These are phyloP conservation scores for Poecilus cupreus DNA, from an alignment of 2,888 invertebrate genomes.

Conservation along the genomic window DNA sequence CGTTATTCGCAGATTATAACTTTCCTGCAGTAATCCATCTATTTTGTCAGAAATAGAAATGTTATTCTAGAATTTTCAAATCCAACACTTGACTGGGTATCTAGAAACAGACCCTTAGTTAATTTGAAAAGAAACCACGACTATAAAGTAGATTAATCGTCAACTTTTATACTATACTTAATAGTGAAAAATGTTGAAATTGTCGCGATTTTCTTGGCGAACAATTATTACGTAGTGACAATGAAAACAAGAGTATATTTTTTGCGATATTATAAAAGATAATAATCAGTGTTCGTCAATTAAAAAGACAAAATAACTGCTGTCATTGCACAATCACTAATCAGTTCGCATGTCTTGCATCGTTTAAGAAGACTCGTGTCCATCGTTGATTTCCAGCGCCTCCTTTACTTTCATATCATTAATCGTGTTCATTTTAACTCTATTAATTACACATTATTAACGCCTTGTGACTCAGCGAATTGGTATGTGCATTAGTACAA, in stretches of 20 bases:
- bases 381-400: background rate
- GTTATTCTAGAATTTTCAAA: too few relatives aligned
- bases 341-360: constrained; percentile 38
- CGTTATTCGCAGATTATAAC: too few relatives aligned
- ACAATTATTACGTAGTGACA: background rate
- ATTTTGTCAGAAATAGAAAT: too few relatives aligned
- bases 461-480: constrained; percentile 20
- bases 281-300: constrained; percentile 24
- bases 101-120: too few relatives aligned
- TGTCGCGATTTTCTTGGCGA: too few relatives aligned
- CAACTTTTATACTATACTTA: too few relatives aligned
- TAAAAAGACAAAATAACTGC: constrained; percentile 32
- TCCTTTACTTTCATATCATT: constrained; percentile 25
- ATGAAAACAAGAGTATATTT: background rate
- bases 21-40: too few relatives aligned
- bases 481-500: constrained; percentile 6
- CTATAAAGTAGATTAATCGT: too few relatives aligned
- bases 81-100: too few relatives aligned
- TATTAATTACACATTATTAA: constrained; percentile 39
- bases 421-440: constrained; percentile 29
- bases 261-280: background rate
- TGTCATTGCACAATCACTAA: constrained; percentile 25
- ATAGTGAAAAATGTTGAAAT: too few relatives aligned
- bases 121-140: too few relatives aligned
- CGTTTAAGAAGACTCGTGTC: constrained; percentile 39